Evolutionary conservation across 2,888 invertebrate genomes (phyloP), one percentile per base, ranked within the genome.

Genomic region (Drosophila fungiperda): DNA sequence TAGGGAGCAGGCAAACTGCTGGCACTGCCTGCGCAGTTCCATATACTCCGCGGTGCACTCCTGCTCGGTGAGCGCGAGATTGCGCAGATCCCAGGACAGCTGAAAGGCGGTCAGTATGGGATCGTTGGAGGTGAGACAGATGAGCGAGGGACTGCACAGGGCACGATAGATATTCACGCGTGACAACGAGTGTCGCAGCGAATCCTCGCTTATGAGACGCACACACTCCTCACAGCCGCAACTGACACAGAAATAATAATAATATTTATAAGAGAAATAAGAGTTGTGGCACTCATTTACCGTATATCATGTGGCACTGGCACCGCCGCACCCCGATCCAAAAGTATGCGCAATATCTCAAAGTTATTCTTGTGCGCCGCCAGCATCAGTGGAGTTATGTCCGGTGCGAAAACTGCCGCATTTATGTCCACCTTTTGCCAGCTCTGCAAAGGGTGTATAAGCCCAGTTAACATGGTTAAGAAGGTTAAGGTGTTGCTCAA

Each of bases 361-460:
- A 98, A 99, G 94, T 99, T 99, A 92, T 99, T 98, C 91, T 96
- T 95, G 92, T 99, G 98, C 33, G 98, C 98, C 0, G 98, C 98
- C 81, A 99, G 94, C 90, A 98, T 97, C 70, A 99, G 94, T 0
- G 99, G 99, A 0, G 99, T 99, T 82, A 99, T 96, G 93, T 99
- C 99, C 0, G 98, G 96, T 0, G 98, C 97, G 93, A 98, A 98
- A 92, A 96, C 96, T 1, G 97, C 96, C 8, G 96, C 96, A 80
- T 96, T 96, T 23, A 96, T 94, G 91, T 97, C 96, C 49, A 97
- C 96, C 92, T 95, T 96, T 92, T 97, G 96, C 97, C 97, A 97
- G 91, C 97, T 97, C 96, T 97, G 93, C 17, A 82, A 68, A 52
- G 11, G n/a, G n/a, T 17, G 33, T n/a, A n/a, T 42, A 20, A 29